Evolutionary conservation across 2,113 vertebrate genomes (phyloP), one percentile per base, ranked within the genome.

Genomic region (Balaenoptera acutorostrata): DNA sequence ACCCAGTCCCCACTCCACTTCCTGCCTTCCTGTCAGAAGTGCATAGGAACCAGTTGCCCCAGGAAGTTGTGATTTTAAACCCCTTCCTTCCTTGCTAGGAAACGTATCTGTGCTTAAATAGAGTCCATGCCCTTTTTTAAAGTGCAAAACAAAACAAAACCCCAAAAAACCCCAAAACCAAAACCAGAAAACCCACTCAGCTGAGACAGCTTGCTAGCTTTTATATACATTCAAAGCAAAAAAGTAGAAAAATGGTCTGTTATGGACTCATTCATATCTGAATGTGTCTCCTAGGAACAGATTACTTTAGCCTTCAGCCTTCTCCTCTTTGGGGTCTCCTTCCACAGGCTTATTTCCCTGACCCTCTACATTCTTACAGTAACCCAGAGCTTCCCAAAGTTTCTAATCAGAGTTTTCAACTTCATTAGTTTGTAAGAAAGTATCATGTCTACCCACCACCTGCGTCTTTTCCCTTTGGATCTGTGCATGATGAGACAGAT

Each of bases 51-150:
- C 61, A 91, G 27, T 55, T 95, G 25, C 61, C 1, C 6, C 12
- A 57, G 49, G 29, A 88, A 72, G 25, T 41, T 96, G 11, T 63
- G 17, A 81, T 93, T 95, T 77, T 55, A 95, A 94, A 93, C 20
- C 8, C n/a, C 23, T 83, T 25, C 18, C 25, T 72, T 87, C 41
- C 55, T 95, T 97, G n/a, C 8, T 90, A 86, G 63, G n/a, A 88
- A 93, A 74, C 93, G 2, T 75, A 75, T 94, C 82, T 55, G 4
- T 97, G 41, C 31, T 46, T 82, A 90, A 97, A 96, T 97, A 95
- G 96, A 97, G 39, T 33, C 13, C 64, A 2, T 49, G 3, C 80
- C 11, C 21, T 49, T 77, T 55, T 21, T n/a, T 21, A 21, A 21
- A 78, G 33, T 36, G 49, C 75, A 78, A 80, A 80, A 80, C 33